phyloP scores from a whole-genome alignment of 1,140 invertebrate genomes.

The Tigriopus japonicus region DNA sequence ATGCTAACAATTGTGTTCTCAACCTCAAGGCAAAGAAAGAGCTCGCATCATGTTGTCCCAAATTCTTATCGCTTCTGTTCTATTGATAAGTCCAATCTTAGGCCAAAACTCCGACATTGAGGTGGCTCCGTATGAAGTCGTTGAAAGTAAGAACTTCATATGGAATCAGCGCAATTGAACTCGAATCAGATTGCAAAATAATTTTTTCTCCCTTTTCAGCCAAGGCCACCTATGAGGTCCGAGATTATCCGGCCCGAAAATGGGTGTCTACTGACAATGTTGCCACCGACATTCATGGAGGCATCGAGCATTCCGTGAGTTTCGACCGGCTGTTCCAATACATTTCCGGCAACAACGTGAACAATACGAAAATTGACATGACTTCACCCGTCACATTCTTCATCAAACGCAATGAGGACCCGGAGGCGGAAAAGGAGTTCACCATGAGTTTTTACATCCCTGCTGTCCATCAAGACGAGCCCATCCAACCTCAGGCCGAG shows the following conservation, averaged over 20 bases:
- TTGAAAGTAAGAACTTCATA: too few species aligned
- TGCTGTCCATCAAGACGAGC: conserved; percentile 19
- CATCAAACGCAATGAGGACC: conserved; percentile 23
- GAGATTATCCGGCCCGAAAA: conserved; percentile 22
- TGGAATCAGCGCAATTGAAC: too few species aligned
- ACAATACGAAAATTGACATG: conserved; percentile 23
- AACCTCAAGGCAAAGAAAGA: too few species aligned
- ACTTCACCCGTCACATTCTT: conserved; percentile 25
- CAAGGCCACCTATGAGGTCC: conserved; percentile 21
- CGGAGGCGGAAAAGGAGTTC: conserved; percentile 24
- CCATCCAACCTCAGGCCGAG: conserved; percentile 21
- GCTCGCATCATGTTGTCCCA: too few species aligned
- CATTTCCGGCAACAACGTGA: conserved; percentile 23
- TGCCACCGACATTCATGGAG: conserved; percentile 19
- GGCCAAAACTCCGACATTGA: too few species aligned
- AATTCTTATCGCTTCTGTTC: too few species aligned
- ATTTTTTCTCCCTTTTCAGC: too few species aligned
- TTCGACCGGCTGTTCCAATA: conserved; percentile 25
- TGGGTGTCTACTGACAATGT: conserved; percentile 23
- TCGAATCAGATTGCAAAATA: too few species aligned
- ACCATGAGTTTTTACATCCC: conserved; percentile 26
- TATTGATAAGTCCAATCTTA: too few species aligned
- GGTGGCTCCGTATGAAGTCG: too few species aligned
- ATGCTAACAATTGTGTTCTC: too few species aligned
- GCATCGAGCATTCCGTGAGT: conserved; percentile 19